Evolutionary conservation across 2,113 vertebrate genomes (phyloP).

Genomic region (Corvus moneduloides): DNA sequence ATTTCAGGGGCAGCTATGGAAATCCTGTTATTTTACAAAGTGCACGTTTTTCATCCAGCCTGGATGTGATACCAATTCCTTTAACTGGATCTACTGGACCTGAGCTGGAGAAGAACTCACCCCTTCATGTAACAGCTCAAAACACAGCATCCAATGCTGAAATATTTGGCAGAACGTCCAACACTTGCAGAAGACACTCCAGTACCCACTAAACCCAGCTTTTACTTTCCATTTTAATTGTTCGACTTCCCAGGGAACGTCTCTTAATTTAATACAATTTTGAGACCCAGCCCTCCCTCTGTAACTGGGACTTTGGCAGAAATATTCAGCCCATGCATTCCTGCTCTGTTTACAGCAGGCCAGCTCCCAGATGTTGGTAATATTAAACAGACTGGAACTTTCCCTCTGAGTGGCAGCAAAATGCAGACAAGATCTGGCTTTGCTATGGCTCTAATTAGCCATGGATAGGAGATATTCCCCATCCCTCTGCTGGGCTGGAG

Average conservation of each 20-base stretch:
- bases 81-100: not conserved
- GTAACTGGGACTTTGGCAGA: not conserved
- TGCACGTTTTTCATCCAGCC: not conserved
- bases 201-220: not conserved
- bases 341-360: not conserved
- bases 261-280: not conserved
- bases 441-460: not conserved
- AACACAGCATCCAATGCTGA: not conserved
- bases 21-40: not conserved
- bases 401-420: not conserved
- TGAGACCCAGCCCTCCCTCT: not conserved
- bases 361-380: constrained; percentile 21
- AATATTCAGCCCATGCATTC: not conserved
- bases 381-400: constrained; percentile 1
- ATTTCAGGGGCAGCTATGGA: too few species aligned
- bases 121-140: not conserved
- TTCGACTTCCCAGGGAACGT: not conserved
- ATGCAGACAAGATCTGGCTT: not conserved
- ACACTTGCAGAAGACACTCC: accelerated
- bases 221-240: not conserved
- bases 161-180: not conserved
- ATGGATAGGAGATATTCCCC: not conserved
- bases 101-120: not conserved
- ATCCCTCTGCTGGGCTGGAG: not conserved
- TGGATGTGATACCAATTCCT: not conserved